phyloP scores from a whole-genome alignment of 2,797 vertebrate species.

The Dendrocincla tyrannina region DNA sequence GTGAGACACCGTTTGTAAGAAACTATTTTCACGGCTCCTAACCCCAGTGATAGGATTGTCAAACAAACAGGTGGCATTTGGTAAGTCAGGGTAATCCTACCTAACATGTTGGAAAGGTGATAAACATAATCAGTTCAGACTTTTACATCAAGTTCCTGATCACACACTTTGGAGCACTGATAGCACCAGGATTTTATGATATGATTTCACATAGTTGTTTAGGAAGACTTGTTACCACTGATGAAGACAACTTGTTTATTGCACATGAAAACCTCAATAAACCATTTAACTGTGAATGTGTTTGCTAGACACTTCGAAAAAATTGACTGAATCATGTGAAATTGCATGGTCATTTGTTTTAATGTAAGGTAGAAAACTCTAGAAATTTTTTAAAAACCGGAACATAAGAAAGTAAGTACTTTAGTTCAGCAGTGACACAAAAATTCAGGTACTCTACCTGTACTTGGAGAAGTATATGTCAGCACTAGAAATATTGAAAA shows the following conservation, averaged over 20 bases:
- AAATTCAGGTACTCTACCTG: background rate
- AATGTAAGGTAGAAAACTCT: background rate
- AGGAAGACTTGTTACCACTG: background rate
- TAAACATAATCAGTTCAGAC: background rate
- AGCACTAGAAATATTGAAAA: background rate
- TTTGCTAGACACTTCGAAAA: background rate
- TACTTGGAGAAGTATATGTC: background rate
- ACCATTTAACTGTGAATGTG: background rate
- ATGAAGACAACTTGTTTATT: background rate
- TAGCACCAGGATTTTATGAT: background rate
- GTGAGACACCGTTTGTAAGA: background rate
- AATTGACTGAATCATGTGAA: background rate
- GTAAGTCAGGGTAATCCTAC: background rate
- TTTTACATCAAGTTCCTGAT: background rate
- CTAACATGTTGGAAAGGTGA: background rate
- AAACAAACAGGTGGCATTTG: background rate
- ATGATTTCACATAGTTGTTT: background rate
- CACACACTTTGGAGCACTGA: background rate
- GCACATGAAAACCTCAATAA: background rate
- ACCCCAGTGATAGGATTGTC: background rate
- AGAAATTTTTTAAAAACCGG: background rate
- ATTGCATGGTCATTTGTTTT: background rate
- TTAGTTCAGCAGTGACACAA: background rate
- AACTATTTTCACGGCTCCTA: background rate
- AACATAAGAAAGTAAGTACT: background rate